Evolutionary conservation across 23 tunicate genomes (phyloP).

Genomic region (Ciona savignyi): DNA sequence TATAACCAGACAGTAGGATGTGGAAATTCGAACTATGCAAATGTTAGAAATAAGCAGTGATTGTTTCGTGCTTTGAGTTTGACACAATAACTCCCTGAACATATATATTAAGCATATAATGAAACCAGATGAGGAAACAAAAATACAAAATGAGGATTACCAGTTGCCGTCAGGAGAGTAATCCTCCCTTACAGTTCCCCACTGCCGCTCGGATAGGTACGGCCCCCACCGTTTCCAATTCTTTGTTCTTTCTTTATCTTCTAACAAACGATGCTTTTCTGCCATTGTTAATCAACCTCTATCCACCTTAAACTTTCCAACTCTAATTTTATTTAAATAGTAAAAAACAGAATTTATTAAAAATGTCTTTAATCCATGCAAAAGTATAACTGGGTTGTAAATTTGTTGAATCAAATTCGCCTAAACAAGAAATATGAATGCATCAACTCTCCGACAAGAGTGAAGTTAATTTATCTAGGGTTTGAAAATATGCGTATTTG

Average conservation of each 20-base stretch:
- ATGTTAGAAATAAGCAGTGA: no score
- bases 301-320: no score
- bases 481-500: constrained; percentile 53
- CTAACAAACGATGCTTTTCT: constrained; percentile 58
- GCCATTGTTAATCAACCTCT: no score
- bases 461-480: constrained; percentile 38
- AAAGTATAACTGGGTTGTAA: background rate
- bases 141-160: constrained; percentile 13
- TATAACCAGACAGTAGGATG: no score
- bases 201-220: constrained; percentile 77
- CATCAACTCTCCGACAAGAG: background rate
- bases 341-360: background rate
- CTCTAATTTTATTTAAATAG: no score
- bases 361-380: background rate
- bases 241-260: constrained; percentile 57
- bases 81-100: no score
- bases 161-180: constrained; percentile 87
- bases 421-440: background rate
- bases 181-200: constrained; percentile 96
- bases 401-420: background rate
- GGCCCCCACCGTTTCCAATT: constrained; percentile 98
- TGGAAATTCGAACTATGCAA: no score
- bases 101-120: no score
- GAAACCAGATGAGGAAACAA: background rate
- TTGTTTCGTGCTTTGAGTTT: no score